phyloP scores from a whole-genome alignment of 2,888 invertebrate species.

The Machimus atricapillus region DNA sequence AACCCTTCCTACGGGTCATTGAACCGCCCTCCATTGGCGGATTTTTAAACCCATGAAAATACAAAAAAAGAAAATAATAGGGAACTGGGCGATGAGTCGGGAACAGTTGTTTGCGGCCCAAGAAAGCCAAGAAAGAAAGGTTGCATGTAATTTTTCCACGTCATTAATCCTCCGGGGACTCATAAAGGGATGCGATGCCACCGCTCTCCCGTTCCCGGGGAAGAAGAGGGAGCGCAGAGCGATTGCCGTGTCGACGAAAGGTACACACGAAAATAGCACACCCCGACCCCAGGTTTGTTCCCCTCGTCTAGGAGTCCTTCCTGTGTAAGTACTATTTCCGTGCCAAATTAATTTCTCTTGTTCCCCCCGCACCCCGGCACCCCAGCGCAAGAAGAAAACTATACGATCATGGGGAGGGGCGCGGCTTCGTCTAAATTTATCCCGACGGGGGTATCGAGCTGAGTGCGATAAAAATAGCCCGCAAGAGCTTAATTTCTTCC shows the following conservation, averaged over 20 bases:
- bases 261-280: background rate
- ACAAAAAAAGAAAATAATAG: background rate
- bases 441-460: slow-evolving; percentile 8
- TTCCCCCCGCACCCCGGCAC: background rate
- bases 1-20: background rate
- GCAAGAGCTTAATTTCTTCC: slow-evolving; percentile 21
- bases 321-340: slow-evolving; percentile 11
- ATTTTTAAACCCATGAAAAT: background rate
- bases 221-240: background rate
- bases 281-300: background rate
- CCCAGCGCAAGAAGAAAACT: background rate
- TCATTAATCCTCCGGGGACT: background rate
- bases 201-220: background rate
- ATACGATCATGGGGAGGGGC: background rate
- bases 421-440: background rate
- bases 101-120: background rate
- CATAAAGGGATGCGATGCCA: background rate
- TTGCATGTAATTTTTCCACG: background rate
- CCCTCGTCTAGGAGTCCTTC: background rate
- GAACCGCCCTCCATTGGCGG: background rate
- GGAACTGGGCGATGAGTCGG: background rate
- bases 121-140: background rate
- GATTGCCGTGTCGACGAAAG: background rate
- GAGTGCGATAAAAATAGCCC: background rate
- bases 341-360: background rate